Evolutionary conservation across 2,888 invertebrate species (phyloP).

Genomic region (Pycnomerus fuliginosus): DNA sequence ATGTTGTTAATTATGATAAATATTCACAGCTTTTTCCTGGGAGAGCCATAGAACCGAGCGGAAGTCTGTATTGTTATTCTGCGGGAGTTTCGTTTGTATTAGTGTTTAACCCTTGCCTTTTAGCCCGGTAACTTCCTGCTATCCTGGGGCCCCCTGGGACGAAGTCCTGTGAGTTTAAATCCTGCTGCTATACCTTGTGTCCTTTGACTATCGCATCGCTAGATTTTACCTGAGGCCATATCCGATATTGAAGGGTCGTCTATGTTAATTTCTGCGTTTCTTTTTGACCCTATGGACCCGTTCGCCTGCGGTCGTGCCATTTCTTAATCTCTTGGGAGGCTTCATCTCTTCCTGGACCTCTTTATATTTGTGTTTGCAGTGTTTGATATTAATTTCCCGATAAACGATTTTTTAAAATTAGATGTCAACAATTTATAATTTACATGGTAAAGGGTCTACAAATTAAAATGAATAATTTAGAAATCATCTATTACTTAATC

Average conservation of each 20-base stretch:
- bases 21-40: constrained; percentile 55
- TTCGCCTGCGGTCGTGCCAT: constrained; percentile 24
- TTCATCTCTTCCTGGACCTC: constrained; percentile 24
- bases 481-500: constrained; percentile 50
- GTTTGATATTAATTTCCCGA: constrained; percentile 28
- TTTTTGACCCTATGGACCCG: constrained; percentile 25
- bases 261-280: constrained; percentile 37
- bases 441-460: constrained; percentile 40
- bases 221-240: constrained; percentile 31
- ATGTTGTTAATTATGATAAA: constrained; percentile 57
- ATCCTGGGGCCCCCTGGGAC: constrained; percentile 51
- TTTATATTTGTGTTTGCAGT: constrained; percentile 28
- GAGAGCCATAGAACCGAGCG: constrained; percentile 52
- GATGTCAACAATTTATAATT: constrained; percentile 36
- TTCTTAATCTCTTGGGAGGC: constrained; percentile 23
- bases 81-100: constrained; percentile 52
- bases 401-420: constrained; percentile 16
- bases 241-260: constrained; percentile 36
- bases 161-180: constrained; percentile 47
- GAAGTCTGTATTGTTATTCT: constrained; percentile 54
- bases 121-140: constrained; percentile 52
- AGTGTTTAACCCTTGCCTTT: constrained; percentile 55
- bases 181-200: constrained; percentile 42
- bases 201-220: constrained; percentile 38
- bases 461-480: constrained; percentile 49